Percentiles rank a stretch among this genome's conserved stretches.
Evolutionary conservation across 2,888 invertebrate species (phyloP).

Genomic region (Rutpela maculata): DNA sequence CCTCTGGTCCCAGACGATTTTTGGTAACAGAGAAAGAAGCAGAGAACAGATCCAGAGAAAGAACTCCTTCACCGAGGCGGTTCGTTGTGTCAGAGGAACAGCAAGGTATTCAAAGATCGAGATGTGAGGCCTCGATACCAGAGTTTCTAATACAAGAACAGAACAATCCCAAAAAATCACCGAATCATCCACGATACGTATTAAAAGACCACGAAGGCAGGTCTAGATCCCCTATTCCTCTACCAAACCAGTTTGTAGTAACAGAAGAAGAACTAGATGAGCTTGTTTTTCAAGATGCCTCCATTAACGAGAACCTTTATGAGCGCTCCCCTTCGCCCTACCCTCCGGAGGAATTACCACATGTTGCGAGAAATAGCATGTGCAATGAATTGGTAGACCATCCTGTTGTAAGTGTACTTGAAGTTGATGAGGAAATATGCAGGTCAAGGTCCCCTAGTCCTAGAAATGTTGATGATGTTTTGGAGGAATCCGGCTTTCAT

Average conservation of each 20-base stretch:
- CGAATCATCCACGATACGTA: slow-evolving; percentile 52
- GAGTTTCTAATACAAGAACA: slow-evolving; percentile 59
- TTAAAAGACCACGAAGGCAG: slow-evolving; percentile 53
- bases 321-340: slow-evolving; percentile 67
- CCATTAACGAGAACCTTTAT: slow-evolving; percentile 47
- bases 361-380: slow-evolving; percentile 66
- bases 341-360: slow-evolving; percentile 63
- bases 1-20: slow-evolving; percentile 58
- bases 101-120: slow-evolving; percentile 48
- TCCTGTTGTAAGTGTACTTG: slow-evolving; percentile 69
- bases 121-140: slow-evolving; percentile 54
- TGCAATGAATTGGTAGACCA: slow-evolving; percentile 72
- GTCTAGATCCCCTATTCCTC: slow-evolving; percentile 52
- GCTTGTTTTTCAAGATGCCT: slow-evolving; percentile 40
- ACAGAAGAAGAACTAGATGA: slow-evolving; percentile 53
- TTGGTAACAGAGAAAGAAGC: slow-evolving; percentile 59
- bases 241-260: slow-evolving; percentile 60
- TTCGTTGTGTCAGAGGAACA: slow-evolving; percentile 58
- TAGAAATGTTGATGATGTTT: slow-evolving; percentile 53
- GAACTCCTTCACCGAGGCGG: slow-evolving; percentile 51
- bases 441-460: slow-evolving; percentile 56
- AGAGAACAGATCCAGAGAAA: slow-evolving; percentile 16
- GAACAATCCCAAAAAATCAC: slow-evolving; percentile 44
- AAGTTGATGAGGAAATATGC: slow-evolving; percentile 75
- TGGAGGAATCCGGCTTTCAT: slow-evolving; percentile 35